Evolutionary conservation across 2,888 invertebrate species (phyloP), one percentile per base, ranked within the genome.

Genomic region (Sarcophaga subvicina): DNA sequence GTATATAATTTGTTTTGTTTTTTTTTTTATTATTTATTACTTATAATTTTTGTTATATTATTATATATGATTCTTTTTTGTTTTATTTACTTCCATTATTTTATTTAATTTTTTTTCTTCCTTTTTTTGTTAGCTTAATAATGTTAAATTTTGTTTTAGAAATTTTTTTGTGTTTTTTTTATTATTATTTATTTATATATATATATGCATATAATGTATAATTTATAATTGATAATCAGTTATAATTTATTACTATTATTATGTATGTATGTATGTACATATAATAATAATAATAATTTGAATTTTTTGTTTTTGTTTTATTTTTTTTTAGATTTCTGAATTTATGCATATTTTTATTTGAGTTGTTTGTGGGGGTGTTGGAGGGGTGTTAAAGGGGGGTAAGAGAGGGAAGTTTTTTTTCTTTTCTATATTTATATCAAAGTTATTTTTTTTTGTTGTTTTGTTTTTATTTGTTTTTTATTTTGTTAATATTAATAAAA

Each of bases 171-270:
- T 49, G 11, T 45, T 20, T n/a, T 59, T 76, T 22, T 72, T 27
- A 63, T 81, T 69, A 20, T 63, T 78, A 71, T 60, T 22, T 88
- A 85, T 80, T 86, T 75, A 87, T 85, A 85, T 86, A 81, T 88
- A 81, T 85, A 83, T 72, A 86, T 88, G 80, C 88, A 83, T 85
- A 69, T 71, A 88, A 89, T 88, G 85, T 88, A 88, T 88, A 83
- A 75, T 81, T 37, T 89, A 80, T 89, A 89, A 87, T 84, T 87
- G 83, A 87, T 87, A 84, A 80, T 87, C 83, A 86, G 78, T 88
- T 87, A 80, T 54, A 14, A 80, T 78, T n/a, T 89, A 88, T 49
- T 14, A 14, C 3, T 89, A 76, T 89, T 89, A 89, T 89, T 88
- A 82, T 88, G 76, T 88, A 87, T 88, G 85, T 89, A 89, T 80